These are phyloP conservation scores for Netelia fuscicornis DNA, from an alignment of 2,888 invertebrate genomes.

Conservation along the genomic window DNA sequence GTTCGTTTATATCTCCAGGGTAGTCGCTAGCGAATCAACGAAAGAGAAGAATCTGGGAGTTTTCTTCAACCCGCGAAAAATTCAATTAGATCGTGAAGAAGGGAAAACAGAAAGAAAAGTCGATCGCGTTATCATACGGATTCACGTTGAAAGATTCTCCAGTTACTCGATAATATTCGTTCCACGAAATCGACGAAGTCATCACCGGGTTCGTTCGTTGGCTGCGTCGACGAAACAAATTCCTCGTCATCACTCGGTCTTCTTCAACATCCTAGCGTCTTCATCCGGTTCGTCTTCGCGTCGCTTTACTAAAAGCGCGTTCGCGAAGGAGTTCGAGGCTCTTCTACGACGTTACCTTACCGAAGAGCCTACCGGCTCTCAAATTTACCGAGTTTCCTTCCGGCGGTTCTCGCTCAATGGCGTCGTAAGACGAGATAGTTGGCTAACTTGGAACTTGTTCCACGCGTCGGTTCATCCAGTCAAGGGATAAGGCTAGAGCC, in stretches of 20 bases:
- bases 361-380: neutral
- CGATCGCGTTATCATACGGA: neutral
- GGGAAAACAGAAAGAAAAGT: neutral
- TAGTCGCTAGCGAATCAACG: neutral
- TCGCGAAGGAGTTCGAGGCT: neutral
- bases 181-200: neutral
- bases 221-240: no score
- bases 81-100: neutral
- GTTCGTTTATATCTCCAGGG: neutral
- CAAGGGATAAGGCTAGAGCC: neutral
- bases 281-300: no score
- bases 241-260: no score
- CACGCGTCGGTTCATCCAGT: neutral
- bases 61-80: no score
- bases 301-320: no score
- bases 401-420: neutral
- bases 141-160: neutral
- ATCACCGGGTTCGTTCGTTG: no score
- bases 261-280: no score
- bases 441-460: constrained; percentile 47
- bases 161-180: neutral
- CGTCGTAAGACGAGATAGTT: constrained; percentile 47
- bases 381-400: neutral
- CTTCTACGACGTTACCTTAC: neutral
- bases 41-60: no score